A percentile compares a stretch with the other conserved stretches of the same genome.
Conservation (phyloP, 2,113 vertebrate species). For the Notarius lentiginosus region DNA sequence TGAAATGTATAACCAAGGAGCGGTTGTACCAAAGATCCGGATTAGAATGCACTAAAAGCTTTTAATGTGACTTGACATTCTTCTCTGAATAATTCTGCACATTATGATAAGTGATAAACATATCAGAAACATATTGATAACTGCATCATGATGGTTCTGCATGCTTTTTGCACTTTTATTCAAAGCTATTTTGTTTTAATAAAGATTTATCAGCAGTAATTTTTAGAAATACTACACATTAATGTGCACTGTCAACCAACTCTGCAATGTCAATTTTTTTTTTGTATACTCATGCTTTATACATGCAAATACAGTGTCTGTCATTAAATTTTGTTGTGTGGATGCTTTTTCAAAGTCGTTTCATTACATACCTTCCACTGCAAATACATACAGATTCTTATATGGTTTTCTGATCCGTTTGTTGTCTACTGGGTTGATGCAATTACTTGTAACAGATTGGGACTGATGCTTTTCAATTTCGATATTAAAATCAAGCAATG, state of each 20-base stretch:
- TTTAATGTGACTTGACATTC: slow-evolving; percentile 61
- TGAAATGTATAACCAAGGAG: slow-evolving; percentile 67
- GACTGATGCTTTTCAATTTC: not conserved
- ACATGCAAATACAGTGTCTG: slow-evolving; percentile 50
- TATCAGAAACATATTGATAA: slow-evolving; percentile 64
- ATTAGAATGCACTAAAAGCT: slow-evolving; percentile 65
- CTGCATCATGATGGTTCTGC: slow-evolving; percentile 63
- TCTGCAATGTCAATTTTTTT: slow-evolving; percentile 52
- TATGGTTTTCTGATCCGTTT: slow-evolving; percentile 22
- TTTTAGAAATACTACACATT: slow-evolving; percentile 57
- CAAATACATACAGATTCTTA: slow-evolving; percentile 21
- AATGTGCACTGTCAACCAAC: slow-evolving; percentile 57
- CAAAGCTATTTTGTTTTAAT: slow-evolving; percentile 60
- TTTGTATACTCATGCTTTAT: slow-evolving; percentile 56
- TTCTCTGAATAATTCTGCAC: slow-evolving; percentile 55
- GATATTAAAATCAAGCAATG: not conserved
- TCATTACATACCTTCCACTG: slow-evolving; percentile 11
- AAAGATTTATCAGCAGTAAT: slow-evolving; percentile 51
- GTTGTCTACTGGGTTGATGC: not conserved
- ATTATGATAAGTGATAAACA: slow-evolving; percentile 61
- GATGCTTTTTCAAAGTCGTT: slow-evolving; percentile 37
- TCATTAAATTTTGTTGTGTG: slow-evolving; percentile 42
- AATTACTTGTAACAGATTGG: too few relatives aligned
- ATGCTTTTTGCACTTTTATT: slow-evolving; percentile 69
- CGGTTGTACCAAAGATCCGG: slow-evolving; percentile 75